Evolutionary conservation across 2,888 invertebrate genomes (phyloP).

Genomic region (Ichneumoninae sp.): DNA sequence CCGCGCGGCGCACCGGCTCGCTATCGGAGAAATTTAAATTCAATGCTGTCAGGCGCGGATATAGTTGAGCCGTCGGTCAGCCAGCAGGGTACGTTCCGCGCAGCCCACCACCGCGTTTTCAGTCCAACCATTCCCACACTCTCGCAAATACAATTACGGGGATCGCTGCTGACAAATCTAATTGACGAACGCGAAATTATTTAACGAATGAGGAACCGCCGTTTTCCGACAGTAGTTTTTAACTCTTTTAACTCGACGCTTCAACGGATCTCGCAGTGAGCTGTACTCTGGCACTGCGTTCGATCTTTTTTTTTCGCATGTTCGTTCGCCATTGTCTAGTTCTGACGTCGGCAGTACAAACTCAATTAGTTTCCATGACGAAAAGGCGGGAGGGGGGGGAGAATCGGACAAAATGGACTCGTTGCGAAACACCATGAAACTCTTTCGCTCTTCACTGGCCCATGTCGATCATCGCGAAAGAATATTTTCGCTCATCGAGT

Average conservation of each 20-base stretch:
- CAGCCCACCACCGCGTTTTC: constrained; percentile 18
- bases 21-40: constrained; percentile 80
- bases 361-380: constrained; percentile 8
- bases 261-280: neutral
- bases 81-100: neutral
- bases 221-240: constrained; percentile 64
- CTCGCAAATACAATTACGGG: constrained; percentile 77
- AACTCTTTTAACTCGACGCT: constrained; percentile 62
- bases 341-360: neutral
- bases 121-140: constrained; percentile 47
- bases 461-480: neutral
- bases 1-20: constrained; percentile 51
- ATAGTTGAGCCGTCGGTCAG: constrained; percentile 19
- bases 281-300: neutral
- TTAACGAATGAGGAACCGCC: constrained; percentile 74
- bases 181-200: constrained; percentile 80
- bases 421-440: neutral
- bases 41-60: constrained; percentile 69
- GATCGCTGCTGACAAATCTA: constrained; percentile 78
- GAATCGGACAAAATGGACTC: neutral
- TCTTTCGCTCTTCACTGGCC: neutral
- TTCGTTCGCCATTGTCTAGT: neutral
- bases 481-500: neutral
- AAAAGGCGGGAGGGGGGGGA: neutral
- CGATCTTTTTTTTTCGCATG: constrained; percentile 15